Percentiles rank a stretch among this genome's conserved stretches.
Evolutionary conservation across 2,113 vertebrate genomes (phyloP).

Genomic region (Stercorarius parasiticus): DNA sequence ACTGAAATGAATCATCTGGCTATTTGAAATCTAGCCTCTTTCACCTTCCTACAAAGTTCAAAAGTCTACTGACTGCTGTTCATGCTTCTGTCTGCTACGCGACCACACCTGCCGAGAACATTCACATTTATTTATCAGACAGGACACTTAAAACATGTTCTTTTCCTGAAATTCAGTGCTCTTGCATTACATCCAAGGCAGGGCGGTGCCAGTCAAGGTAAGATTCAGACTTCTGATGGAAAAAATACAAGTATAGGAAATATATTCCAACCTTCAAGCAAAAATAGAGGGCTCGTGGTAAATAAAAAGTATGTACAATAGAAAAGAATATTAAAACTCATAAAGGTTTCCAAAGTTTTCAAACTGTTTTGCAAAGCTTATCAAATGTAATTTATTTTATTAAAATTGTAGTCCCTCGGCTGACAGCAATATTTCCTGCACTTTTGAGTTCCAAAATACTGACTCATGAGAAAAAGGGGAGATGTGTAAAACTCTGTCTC

Average conservation of each 20-base stretch:
- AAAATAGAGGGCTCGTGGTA: neutral
- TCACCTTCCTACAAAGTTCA: neutral
- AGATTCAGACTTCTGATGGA: neutral
- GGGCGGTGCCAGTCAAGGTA: neutral
- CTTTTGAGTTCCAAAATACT: neutral
- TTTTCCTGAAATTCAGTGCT: neutral
- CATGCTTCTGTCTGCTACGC: neutral
- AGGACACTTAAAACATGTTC: neutral
- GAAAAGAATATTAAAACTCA: neutral
- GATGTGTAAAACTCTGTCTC: neutral
- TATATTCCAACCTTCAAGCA: neutral
- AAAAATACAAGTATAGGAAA: neutral
- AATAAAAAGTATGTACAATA: neutral
- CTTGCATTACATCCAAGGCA: neutral
- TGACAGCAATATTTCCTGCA: neutral
- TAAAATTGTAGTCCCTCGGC: neutral
- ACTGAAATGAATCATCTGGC: neutral
- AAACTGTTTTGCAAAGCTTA: neutral
- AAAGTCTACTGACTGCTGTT: neutral
- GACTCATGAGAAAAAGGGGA: neutral
- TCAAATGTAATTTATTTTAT: neutral
- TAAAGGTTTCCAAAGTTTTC: neutral
- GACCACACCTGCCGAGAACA: neutral
- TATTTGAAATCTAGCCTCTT: neutral
- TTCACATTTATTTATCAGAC: neutral